Base-by-base conservation (phyloP, 2,888 invertebrate genomes). In the Drosophila nr. perissopoda region DNA sequence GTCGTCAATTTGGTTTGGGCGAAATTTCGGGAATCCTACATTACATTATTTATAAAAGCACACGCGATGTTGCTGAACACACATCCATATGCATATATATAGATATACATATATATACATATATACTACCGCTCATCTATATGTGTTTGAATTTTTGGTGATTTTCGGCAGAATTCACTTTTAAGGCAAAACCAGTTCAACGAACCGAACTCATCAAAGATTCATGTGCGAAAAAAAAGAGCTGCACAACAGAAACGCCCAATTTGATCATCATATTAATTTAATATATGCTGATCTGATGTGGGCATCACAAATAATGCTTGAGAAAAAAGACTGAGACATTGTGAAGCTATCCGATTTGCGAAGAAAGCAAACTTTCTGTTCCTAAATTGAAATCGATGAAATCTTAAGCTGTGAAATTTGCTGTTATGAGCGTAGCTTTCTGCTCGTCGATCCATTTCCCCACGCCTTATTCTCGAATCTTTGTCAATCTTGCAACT, bases 1-100 rank as follows among this genome's bases (percentile, higher is more conserved):
- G 77, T 72, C 59, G 79, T 49, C 69, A 62, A 27, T 36, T 66
- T 51, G 49, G 38, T 36, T 40, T 36, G 13, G 52, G 36, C 33
- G 49, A 59, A 56, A 34, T 65, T 75, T 73, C 65, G 27, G 48
- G 59, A 36, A 61, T 63, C 57, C 33, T 69, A 71, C 51, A 78
- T 57, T 72, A 68, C 65, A 81, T 76, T 78, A 83, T 76, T 78
- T 78, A 83, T 87, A 56, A 78, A 78, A 78, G 60, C 33, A 68
- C 82, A 83, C 69, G 87, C 87, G 76, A 82, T 82, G 25, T 69
- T 56, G 52, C 52, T 7, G 45, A 58, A 63, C 48, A 69, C 48
- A 76, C 25, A 69, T 63, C 33, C 29, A 63, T 33, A 18, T 51
- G 67, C 45, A 54, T 71, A 53, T 65, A 29, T 64, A 65, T 62